Percentiles rank a stretch among this genome's conserved stretches.
phyloP scores from a whole-genome alignment of 2,888 invertebrate genomes.

The Melinopterus prodromus region DNA sequence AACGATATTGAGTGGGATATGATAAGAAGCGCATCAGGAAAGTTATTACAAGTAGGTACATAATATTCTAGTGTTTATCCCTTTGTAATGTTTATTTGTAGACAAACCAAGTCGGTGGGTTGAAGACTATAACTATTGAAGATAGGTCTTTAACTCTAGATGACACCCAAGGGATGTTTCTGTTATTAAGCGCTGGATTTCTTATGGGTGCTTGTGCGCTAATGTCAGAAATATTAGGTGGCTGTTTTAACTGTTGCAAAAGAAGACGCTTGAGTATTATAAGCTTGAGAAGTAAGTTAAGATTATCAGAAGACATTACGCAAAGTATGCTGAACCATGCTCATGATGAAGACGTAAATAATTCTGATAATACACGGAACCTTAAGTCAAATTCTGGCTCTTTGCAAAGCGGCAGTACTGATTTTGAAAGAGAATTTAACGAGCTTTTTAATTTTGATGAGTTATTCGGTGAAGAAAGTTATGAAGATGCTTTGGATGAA shows the following conservation, averaged over 20 bases:
- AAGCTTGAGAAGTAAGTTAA: slow-evolving; percentile 53
- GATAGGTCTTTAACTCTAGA: slow-evolving; percentile 80
- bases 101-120: slow-evolving; percentile 60
- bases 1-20: slow-evolving; percentile 78
- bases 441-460: slow-evolving; percentile 50
- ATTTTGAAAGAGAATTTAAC: slow-evolving; percentile 48
- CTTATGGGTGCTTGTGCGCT: slow-evolving; percentile 69
- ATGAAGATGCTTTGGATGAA: slow-evolving; percentile 16
- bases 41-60: slow-evolving; percentile 67
- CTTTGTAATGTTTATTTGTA: slow-evolving; percentile 48
- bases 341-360: slow-evolving; percentile 28
- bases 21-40: slow-evolving; percentile 70
- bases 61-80: neutral
- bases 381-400: neutral
- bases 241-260: slow-evolving; percentile 57
- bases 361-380: slow-evolving; percentile 29
- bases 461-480: slow-evolving; percentile 49
- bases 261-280: slow-evolving; percentile 32
- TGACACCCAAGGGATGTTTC: slow-evolving; percentile 85
- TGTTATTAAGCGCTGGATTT: slow-evolving; percentile 76
- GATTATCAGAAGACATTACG: slow-evolving; percentile 44
- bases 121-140: slow-evolving; percentile 64
- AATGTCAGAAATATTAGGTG: slow-evolving; percentile 76
- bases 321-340: slow-evolving; percentile 11
- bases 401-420: neutral